Conservation (phyloP, 2,888 invertebrate species). For the Hirtodrosophila confusa region DNA sequence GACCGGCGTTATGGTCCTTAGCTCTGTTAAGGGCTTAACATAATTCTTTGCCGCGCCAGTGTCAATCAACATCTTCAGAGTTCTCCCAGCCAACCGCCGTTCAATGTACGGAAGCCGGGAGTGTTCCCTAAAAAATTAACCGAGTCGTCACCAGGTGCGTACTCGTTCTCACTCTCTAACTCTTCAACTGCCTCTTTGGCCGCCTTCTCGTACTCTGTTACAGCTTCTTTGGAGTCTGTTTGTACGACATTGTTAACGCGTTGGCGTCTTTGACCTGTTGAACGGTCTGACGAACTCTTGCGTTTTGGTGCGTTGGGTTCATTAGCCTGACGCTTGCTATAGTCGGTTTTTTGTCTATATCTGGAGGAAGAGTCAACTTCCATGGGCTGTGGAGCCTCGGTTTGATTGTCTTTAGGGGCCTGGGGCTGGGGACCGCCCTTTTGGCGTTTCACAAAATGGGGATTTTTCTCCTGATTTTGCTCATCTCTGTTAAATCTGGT, state of each 20-base stretch:
- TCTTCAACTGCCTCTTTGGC: slow-evolving; percentile 3
- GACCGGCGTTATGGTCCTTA: slow-evolving; percentile 11
- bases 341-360: slow-evolving; percentile 4
- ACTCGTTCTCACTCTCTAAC: slow-evolving; percentile 7
- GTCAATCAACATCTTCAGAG: slow-evolving; percentile 19
- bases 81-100: slow-evolving; percentile 26
- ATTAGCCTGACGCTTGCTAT: slow-evolving; percentile 7
- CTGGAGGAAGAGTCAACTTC: slow-evolving; percentile 11
- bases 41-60: slow-evolving; percentile 25
- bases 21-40: slow-evolving; percentile 22
- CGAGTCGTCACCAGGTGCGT: slow-evolving; percentile 4
- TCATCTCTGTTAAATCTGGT: slow-evolving; percentile 3
- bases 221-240: background rate
- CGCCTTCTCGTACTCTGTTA: slow-evolving; percentile 1
- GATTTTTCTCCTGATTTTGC: slow-evolving; percentile 5
- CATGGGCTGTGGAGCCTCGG: slow-evolving; percentile 22
- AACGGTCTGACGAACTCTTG: slow-evolving; percentile 7
- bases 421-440: slow-evolving; percentile 6
- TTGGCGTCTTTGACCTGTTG: slow-evolving; percentile 16
- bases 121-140: slow-evolving; percentile 7
- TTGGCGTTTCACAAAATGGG: slow-evolving; percentile 13
- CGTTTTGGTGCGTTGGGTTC: background rate
- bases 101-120: slow-evolving; percentile 25
- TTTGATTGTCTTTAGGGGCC: slow-evolving; percentile 3
- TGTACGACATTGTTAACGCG: slow-evolving; percentile 15